A percentile compares a stretch with the other conserved stretches of the same genome.
Conservation (phyloP, 1,140 invertebrate genomes). For the Ceratosolen solmsi region DNA sequence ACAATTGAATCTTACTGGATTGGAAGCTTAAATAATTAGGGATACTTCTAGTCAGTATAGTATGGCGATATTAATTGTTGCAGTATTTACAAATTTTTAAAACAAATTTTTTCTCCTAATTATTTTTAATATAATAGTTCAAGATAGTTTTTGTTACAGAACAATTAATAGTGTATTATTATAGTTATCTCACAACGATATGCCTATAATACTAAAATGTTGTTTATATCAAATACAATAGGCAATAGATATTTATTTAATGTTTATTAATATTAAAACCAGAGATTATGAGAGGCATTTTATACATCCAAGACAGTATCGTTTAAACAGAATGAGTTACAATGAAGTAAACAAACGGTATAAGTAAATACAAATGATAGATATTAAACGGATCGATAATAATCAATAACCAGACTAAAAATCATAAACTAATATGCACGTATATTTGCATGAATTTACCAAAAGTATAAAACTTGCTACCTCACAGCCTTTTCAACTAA, state of each 20-base stretch:
- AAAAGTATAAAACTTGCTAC: constrained; percentile 67
- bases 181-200: constrained; percentile 62
- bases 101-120: constrained; percentile 57
- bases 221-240: constrained; percentile 67
- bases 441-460: constrained; percentile 55
- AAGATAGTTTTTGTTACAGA: constrained; percentile 58
- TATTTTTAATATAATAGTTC: constrained; percentile 51
- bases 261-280: constrained; percentile 56
- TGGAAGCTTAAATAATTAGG: constrained; percentile 37
- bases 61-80: constrained; percentile 69
- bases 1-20: constrained; percentile 50
- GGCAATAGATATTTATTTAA: constrained; percentile 67
- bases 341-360: constrained; percentile 27
- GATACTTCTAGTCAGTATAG: constrained; percentile 68
- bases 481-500: constrained; percentile 63
- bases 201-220: constrained; percentile 57
- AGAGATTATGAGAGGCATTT: constrained; percentile 44
- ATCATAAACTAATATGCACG: constrained; percentile 29
- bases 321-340: constrained; percentile 29
- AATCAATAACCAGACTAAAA: constrained; percentile 16
- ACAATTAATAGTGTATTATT: constrained; percentile 50
- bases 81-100: constrained; percentile 68
- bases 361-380: constrained; percentile 22
- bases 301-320: constrained; percentile 37
- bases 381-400: constrained; percentile 33